Percentiles rank a stretch among this genome's conserved stretches.
Evolutionary conservation across 1,140 invertebrate species (phyloP).

Genomic region (Agraylea sexmaculata): DNA sequence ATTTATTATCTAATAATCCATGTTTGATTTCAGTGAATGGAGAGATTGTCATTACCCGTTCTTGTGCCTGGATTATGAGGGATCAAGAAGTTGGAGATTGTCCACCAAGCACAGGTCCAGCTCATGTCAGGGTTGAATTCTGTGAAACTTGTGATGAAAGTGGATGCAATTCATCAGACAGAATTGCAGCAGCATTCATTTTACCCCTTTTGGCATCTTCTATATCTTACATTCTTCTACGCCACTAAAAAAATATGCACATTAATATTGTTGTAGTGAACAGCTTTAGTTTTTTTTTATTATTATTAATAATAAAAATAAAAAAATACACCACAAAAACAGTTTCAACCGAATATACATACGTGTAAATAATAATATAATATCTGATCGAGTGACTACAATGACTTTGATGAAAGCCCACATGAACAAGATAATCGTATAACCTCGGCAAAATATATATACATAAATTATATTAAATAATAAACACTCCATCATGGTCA

Average conservation of each 20-base stretch:
- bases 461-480: no score
- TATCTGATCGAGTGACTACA: background rate
- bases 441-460: no score
- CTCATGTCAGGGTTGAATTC: conserved; percentile 15
- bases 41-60: conserved; percentile 17
- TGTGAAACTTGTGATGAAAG: conserved; percentile 20
- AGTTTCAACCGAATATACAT: background rate
- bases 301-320: conserved; percentile 2
- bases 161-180: conserved; percentile 15
- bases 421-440: no score
- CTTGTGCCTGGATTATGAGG: conserved; percentile 18
- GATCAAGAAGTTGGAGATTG: conserved; percentile 16
- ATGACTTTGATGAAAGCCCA: no score
- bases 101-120: conserved; percentile 7
- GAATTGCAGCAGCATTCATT: background rate
- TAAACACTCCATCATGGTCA: no score
- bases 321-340: background rate
- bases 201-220: conserved; percentile 5
- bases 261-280: no score
- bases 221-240: background rate
- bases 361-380: background rate
- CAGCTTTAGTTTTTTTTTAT: background rate
- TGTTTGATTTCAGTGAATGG: conserved; percentile 20
- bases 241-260: conserved; percentile 3
- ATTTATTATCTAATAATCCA: no score